A percentile compares a stretch with the other conserved stretches of the same genome.
Evolutionary conservation across 2,888 invertebrate species (phyloP).

Genomic region (Athetis lepigone): DNA sequence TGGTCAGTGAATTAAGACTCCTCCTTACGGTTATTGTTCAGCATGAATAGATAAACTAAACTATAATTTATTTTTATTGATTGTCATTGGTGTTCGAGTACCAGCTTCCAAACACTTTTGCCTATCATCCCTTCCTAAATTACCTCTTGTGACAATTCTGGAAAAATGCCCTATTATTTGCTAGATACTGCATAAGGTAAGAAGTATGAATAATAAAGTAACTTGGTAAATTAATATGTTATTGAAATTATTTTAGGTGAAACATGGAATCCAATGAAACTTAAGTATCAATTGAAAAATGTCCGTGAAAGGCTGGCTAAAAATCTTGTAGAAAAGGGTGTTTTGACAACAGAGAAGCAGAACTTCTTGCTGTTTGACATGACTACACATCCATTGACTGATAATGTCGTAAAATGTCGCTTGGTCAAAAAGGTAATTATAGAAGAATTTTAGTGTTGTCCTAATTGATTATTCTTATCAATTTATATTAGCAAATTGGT

Average conservation of each 20-base stretch:
- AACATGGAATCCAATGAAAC: constrained; percentile 99
- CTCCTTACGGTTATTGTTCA: too few species aligned
- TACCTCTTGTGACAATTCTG: too few species aligned
- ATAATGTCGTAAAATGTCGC: constrained; percentile 98
- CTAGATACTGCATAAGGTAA: not conserved
- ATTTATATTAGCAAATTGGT: constrained; percentile 33
- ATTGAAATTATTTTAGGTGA: constrained; percentile 93
- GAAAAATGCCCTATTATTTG: not conserved
- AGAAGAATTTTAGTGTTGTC: not conserved
- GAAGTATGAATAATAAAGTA: not conserved
- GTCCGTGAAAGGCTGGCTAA: constrained; percentile 99
- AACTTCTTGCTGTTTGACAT: constrained; percentile 99
- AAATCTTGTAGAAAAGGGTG: constrained; percentile 99
- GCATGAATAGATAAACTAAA: too few species aligned
- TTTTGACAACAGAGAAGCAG: constrained; percentile 99
- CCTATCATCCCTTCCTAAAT: too few species aligned
- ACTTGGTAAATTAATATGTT: constrained; percentile 1
- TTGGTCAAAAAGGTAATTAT: constrained; percentile 97
- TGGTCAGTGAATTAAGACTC: too few species aligned
- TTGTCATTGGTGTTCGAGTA: too few species aligned
- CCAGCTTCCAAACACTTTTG: too few species aligned
- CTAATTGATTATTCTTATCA: constrained; percentile 37
- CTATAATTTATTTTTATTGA: too few species aligned
- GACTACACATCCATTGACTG: constrained; percentile 99
- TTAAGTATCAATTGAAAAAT: constrained; percentile 99